Conservation (phyloP, 2,797 vertebrate species). For the Malacoctenus gilli region DNA sequence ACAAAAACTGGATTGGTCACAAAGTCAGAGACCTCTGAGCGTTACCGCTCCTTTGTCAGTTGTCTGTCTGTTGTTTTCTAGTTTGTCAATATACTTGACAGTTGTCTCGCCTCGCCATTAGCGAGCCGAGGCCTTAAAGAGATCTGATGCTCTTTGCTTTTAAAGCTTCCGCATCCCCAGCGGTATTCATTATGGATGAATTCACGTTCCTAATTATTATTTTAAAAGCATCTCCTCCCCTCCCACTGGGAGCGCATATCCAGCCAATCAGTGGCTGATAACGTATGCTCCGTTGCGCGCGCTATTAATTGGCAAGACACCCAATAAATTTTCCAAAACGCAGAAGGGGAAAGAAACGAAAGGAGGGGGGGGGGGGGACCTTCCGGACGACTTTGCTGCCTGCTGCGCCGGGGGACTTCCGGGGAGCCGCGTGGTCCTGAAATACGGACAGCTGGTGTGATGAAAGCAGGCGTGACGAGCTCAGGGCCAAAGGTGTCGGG, state of each 20-base stretch:
- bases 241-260: background rate
- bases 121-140: background rate
- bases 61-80: no score
- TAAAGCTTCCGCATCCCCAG: background rate
- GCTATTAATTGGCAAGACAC: conserved; percentile 5
- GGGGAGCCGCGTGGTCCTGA: background rate
- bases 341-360: background rate
- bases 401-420: no score
- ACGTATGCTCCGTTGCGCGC: no score
- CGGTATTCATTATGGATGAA: conserved; percentile 8
- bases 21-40: no score
- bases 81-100: background rate
- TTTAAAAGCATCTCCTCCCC: conserved; percentile 4
- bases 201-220: conserved; percentile 1
- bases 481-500: conserved; percentile 1
- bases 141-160: background rate
- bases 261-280: conserved; percentile 18
- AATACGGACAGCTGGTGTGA: conserved; percentile 2
- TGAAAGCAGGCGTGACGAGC: background rate
- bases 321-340: background rate
- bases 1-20: no score
- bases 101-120: background rate
- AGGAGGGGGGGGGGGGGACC: no score
- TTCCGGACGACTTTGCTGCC: no score
- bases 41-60: no score